Evolutionary conservation across 2,888 invertebrate species (phyloP).

Genomic region (Dynastes maya): DNA sequence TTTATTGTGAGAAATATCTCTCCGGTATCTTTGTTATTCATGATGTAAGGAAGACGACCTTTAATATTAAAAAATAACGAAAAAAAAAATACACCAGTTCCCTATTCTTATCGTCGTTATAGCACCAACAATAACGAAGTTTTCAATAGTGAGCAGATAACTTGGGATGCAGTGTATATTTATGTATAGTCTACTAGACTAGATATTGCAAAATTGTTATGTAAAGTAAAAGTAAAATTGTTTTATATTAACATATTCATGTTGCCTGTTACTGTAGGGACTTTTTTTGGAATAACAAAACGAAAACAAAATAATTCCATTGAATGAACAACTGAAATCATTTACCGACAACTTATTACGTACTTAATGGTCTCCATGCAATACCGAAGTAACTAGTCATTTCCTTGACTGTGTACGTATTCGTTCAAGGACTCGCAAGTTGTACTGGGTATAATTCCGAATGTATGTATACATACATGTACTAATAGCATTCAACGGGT

Average conservation of each 20-base stretch:
- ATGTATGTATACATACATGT: no score
- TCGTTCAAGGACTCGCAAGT: slow-evolving; percentile 2
- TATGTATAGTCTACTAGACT: not conserved
- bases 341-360: not conserved
- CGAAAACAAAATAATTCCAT: not conserved
- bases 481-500: not conserved
- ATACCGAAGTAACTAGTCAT: slow-evolving; percentile 8
- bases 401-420: not conserved
- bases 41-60: no score
- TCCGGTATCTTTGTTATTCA: no score
- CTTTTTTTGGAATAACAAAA: not conserved
- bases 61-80: no score
- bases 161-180: no score
- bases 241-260: not conserved
- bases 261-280: not conserved
- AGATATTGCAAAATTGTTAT: not conserved
- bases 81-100: no score
- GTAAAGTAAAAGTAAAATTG: slow-evolving; percentile 2
- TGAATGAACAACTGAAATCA: not conserved
- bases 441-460: not conserved
- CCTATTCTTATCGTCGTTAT: no score
- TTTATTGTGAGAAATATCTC: no score
- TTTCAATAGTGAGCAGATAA: no score
- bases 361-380: not conserved
- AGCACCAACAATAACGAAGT: no score